Conservation (phyloP, 2,797 vertebrate genomes). For the Mionectes olivaceus region DNA sequence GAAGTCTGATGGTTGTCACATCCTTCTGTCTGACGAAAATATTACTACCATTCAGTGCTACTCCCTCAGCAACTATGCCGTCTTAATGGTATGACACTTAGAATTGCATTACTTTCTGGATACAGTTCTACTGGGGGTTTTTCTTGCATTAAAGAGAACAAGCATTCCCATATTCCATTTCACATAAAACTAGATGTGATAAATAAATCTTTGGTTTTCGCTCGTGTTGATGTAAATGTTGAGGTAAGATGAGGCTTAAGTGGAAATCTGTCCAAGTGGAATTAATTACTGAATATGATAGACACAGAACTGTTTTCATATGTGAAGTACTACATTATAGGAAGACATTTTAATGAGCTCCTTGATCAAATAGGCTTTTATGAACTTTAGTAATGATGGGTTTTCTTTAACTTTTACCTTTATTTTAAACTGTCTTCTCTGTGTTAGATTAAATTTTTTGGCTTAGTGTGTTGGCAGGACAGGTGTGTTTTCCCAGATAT, state of each 20-base stretch:
- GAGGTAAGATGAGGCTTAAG: background rate
- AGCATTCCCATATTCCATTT: background rate
- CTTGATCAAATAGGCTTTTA: background rate
- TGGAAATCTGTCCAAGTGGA: background rate
- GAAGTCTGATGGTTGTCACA: slow-evolving; percentile 91
- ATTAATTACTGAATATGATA: background rate
- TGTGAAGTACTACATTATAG: background rate
- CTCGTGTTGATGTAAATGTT: background rate
- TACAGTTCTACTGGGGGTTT: background rate
- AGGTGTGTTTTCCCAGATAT: background rate
- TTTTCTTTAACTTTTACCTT: background rate
- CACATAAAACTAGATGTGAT: background rate
- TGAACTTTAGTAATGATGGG: background rate
- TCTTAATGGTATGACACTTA: slow-evolving; percentile 88
- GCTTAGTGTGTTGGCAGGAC: background rate
- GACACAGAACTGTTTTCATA: background rate
- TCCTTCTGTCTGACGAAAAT: slow-evolving; percentile 90
- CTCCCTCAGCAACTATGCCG: slow-evolving; percentile 92
- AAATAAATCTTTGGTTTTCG: background rate
- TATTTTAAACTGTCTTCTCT: background rate
- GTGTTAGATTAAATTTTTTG: background rate
- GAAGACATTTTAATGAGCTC: background rate
- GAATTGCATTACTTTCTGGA: background rate
- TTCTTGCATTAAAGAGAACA: background rate
- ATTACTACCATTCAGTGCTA: slow-evolving; percentile 93